Evolutionary conservation across 1,140 invertebrate genomes (phyloP).

Genomic region (Xylocopa sonorina): DNA sequence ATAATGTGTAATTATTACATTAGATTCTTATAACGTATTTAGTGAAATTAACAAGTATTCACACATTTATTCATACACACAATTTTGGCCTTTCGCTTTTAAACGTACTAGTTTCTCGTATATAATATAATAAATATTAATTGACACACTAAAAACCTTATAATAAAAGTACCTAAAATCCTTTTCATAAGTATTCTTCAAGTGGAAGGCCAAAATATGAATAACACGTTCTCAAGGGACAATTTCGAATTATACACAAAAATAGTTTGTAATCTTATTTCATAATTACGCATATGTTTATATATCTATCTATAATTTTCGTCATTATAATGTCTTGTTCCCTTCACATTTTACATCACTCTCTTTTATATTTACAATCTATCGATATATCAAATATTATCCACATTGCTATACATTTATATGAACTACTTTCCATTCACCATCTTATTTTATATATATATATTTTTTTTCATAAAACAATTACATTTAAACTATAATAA

Average conservation of each 20-base stretch:
- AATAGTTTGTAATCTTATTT: constrained; percentile 70
- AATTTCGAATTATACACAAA: constrained; percentile 67
- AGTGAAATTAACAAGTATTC: constrained; percentile 61
- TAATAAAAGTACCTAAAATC: constrained; percentile 62
- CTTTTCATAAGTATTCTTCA: constrained; percentile 27
- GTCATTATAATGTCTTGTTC: constrained; percentile 68
- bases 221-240: constrained; percentile 53
- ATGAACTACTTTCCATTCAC: constrained; percentile 49
- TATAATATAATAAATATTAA: constrained; percentile 67
- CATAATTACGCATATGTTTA: constrained; percentile 45
- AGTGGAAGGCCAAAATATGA: constrained; percentile 59
- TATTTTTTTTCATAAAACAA: constrained; percentile 36
- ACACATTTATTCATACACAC: constrained; percentile 51
- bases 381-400: constrained; percentile 55
- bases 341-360: constrained; percentile 63
- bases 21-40: constrained; percentile 61
- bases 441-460: constrained; percentile 34
- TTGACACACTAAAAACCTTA: constrained; percentile 56
- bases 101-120: constrained; percentile 31
- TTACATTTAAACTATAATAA: constrained; percentile 34
- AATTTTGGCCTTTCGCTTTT: constrained; percentile 64
- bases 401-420: constrained; percentile 45
- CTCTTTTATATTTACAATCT: constrained; percentile 65
- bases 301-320: constrained; percentile 55
- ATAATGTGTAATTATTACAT: constrained; percentile 64